Conservation (phyloP, 2,888 invertebrate genomes). For the Mycogona germanica region DNA sequence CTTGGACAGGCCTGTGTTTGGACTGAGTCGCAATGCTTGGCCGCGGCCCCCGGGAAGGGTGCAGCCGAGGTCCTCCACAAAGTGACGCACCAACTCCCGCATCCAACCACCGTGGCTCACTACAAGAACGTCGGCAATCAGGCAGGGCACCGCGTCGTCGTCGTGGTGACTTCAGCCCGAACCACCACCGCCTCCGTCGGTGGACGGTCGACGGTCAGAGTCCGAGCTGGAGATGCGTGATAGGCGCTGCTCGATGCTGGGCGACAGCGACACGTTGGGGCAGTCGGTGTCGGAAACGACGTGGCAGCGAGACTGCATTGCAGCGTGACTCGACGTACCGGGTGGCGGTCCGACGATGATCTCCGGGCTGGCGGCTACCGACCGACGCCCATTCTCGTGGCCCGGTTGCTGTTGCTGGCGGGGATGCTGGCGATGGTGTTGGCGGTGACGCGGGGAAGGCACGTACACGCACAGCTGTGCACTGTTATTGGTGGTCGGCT, state of each 20-base stretch:
- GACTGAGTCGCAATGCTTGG: conserved; percentile 30
- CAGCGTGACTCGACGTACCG: neutral
- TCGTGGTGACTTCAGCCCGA: no score
- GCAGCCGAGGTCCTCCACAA: conserved; percentile 29
- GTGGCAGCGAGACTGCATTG: neutral
- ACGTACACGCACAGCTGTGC: conserved; percentile 17
- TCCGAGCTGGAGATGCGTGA: conserved; percentile 30
- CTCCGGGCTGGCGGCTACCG: neutral
- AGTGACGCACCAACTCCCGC: conserved; percentile 31
- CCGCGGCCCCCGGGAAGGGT: conserved; percentile 30
- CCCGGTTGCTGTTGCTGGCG: no score
- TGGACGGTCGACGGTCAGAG: conserved; percentile 28
- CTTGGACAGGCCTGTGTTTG: conserved; percentile 34
- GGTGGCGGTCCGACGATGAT: neutral
- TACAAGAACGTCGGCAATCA: conserved; percentile 30
- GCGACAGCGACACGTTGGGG: conserved; percentile 33
- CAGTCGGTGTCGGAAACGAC: conserved; percentile 23
- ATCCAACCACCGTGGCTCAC: conserved; percentile 34
- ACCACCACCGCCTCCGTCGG: conserved; percentile 24
- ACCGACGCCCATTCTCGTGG: neutral
- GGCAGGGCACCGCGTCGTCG: conserved; percentile 24
- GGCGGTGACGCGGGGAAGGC: conserved; percentile 7
- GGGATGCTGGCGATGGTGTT: no score
- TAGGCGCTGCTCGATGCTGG: conserved; percentile 28
- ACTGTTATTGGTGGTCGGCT: neutral